Conservation (phyloP, 1,140 invertebrate species). For the silkworm (Bombyx mori) region DNA sequence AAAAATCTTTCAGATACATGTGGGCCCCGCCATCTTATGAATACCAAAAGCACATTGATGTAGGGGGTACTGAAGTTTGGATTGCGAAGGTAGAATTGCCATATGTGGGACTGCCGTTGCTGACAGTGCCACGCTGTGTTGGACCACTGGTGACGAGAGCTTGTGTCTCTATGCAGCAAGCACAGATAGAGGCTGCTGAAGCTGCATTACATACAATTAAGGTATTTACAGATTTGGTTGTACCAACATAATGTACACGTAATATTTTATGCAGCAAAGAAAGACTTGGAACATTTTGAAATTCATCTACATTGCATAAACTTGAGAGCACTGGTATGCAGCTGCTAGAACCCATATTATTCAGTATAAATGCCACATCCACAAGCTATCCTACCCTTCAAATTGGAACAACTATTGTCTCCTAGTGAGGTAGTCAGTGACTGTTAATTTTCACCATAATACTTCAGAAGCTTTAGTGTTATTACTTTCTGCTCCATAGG, state of each 20-base stretch:
- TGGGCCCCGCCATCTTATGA: slow-evolving; percentile 43
- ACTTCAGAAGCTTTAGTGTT: too few relatives aligned
- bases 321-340: too few relatives aligned
- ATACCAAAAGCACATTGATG: slow-evolving; percentile 36
- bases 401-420: too few relatives aligned
- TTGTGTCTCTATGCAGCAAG: slow-evolving; percentile 36
- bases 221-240: slow-evolving; percentile 17
- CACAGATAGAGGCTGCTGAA: slow-evolving; percentile 46
- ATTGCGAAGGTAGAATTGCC: slow-evolving; percentile 38
- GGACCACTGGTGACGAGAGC: slow-evolving; percentile 36
- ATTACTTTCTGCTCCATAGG: slow-evolving; percentile 16
- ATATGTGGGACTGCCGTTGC: slow-evolving; percentile 36
- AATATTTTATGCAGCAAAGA: too few relatives aligned
- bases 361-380: too few relatives aligned
- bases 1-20: slow-evolving; percentile 35
- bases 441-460: too few relatives aligned
- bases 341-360: too few relatives aligned
- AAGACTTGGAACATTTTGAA: too few relatives aligned
- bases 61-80: slow-evolving; percentile 35
- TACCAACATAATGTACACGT: too few relatives aligned
- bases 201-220: slow-evolving; percentile 39
- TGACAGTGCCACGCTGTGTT: slow-evolving; percentile 22
- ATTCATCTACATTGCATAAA: too few relatives aligned
- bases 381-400: too few relatives aligned
- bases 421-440: too few relatives aligned